Conservation (phyloP, 2,888 invertebrate genomes). For the Hipparchia semele region DNA sequence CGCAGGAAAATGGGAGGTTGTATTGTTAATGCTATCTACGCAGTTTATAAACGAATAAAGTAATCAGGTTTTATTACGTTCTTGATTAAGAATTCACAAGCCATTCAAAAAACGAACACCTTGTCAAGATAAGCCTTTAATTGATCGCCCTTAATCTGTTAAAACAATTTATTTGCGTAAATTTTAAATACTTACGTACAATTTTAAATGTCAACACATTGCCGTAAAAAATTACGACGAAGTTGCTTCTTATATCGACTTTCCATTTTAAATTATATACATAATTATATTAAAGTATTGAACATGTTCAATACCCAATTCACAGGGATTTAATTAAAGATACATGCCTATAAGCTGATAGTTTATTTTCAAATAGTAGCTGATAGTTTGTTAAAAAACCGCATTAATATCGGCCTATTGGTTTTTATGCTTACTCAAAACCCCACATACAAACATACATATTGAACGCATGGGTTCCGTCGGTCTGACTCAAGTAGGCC, state of each 20-base stretch:
- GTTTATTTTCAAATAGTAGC: not conserved
- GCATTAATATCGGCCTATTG: no score
- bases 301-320: slow-evolving; percentile 15
- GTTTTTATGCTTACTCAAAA: no score
- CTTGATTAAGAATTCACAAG: not conserved
- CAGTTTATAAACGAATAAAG: slow-evolving; percentile 10
- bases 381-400: no score
- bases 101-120: slow-evolving; percentile 24
- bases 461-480: no score
- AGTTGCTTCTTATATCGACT: slow-evolving; percentile 22
- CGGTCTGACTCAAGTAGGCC: no score
- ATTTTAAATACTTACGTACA: slow-evolving; percentile 31
- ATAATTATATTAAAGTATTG: slow-evolving; percentile 8
- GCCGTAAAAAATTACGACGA: slow-evolving; percentile 40
- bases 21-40: not conserved
- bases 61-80: not conserved
- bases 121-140: slow-evolving; percentile 34
- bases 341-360: not conserved
- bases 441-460: no score
- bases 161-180: slow-evolving; percentile 32
- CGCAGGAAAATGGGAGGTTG: not conserved
- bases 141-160: slow-evolving; percentile 36
- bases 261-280: slow-evolving; percentile 22
- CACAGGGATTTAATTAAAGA: slow-evolving; percentile 13
- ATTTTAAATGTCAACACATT: slow-evolving; percentile 41